These are phyloP conservation scores for Aphyosemion australe DNA, from an alignment of 2,113 vertebrate species.

Conservation along the genomic window DNA sequence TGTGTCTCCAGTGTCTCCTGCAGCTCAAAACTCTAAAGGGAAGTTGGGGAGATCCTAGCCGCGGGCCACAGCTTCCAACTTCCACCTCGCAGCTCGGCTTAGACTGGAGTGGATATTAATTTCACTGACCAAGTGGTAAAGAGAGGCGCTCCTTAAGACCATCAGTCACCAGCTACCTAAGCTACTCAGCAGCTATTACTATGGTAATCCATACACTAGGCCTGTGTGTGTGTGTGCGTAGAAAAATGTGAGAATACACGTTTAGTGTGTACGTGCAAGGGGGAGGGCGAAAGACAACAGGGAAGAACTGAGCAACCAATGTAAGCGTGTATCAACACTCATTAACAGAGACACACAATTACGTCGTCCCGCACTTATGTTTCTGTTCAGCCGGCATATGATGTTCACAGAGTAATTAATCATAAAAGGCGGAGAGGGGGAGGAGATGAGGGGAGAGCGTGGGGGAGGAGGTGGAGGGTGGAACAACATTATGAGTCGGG, in stretches of 20 bases:
- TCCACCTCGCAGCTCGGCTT: constrained; percentile 34
- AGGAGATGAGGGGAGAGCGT: constrained; percentile 46
- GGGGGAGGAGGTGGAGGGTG: constrained; percentile 15
- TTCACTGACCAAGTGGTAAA: constrained; percentile 74
- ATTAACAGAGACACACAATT: constrained; percentile 78
- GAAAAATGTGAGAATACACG: constrained; percentile 15
- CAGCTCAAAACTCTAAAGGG: constrained; percentile 40
- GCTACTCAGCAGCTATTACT: constrained; percentile 77
- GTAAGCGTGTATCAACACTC: constrained; percentile 67
- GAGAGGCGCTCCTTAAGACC: constrained; percentile 63
- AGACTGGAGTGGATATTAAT: constrained; percentile 71
- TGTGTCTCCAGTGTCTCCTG: constrained; percentile 31
- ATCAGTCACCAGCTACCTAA: constrained; percentile 72
- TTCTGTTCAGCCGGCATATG: constrained; percentile 77
- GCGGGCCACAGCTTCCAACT: constrained; percentile 49
- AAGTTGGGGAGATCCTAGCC: constrained; percentile 58
- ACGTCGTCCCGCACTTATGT: constrained; percentile 69
- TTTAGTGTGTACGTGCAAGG: constrained; percentile 24
- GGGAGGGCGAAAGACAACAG: constrained; percentile 47
- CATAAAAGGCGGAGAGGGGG: constrained; percentile 75
- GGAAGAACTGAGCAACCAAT: constrained; percentile 49
- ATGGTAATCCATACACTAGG: constrained; percentile 69
- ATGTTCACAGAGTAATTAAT: constrained; percentile 80
- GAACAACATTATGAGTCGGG: constrained; percentile 76
- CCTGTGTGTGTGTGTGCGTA: background rate